phyloP scores from a whole-genome alignment of 2,797 vertebrate genomes.

The Rallus crepitans region DNA sequence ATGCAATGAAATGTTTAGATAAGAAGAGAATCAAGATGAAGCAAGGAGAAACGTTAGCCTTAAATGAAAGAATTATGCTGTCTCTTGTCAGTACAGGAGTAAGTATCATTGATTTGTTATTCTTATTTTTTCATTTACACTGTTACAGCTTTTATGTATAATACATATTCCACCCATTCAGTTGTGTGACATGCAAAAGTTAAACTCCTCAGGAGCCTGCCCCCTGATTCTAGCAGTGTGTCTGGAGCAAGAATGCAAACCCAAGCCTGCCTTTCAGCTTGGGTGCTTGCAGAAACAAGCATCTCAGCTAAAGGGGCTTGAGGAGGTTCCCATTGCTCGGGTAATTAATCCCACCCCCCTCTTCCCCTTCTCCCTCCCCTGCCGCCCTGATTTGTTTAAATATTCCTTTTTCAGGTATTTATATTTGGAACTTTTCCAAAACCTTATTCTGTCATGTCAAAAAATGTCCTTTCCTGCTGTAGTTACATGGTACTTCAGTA shows the following conservation, averaged over 20 bases:
- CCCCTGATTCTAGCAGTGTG: neutral
- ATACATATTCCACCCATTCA: neutral
- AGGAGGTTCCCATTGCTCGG: neutral
- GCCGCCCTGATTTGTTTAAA: neutral
- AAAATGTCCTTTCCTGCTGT: neutral
- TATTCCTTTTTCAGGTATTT: neutral
- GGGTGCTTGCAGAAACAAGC: neutral
- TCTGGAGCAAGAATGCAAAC: neutral
- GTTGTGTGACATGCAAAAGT: neutral
- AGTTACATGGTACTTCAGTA: neutral
- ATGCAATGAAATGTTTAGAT: slow-evolving; percentile 99
- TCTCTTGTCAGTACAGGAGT: slow-evolving; percentile 98
- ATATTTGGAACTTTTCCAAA: neutral
- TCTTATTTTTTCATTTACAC: neutral
- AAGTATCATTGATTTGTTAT: slow-evolving; percentile 69
- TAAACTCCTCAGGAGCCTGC: neutral
- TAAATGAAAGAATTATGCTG: slow-evolving; percentile 98
- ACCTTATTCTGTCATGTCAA: neutral
- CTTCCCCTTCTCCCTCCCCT: rapidly evolving
- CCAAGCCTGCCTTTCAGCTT: neutral
- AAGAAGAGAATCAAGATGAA: slow-evolving; percentile 99
- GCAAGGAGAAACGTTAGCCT: slow-evolving; percentile 95
- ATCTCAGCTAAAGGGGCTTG: neutral
- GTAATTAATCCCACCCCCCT: neutral
- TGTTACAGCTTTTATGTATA: neutral